Evolutionary conservation across 2,113 vertebrate species (phyloP), one percentile per base, ranked within the genome.

Genomic region (Carassius carassius): DNA sequence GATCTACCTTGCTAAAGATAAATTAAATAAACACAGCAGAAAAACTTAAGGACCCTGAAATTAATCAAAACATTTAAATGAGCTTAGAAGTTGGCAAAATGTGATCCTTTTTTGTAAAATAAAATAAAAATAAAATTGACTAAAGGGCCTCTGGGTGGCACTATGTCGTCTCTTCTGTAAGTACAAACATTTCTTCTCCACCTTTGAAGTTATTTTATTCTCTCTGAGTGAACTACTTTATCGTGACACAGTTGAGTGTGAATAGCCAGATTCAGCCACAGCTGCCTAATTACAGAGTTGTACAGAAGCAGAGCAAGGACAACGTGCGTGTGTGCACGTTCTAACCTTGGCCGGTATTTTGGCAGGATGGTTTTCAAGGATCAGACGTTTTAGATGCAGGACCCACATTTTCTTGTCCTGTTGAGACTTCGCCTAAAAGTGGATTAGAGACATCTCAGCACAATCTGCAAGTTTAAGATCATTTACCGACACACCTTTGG

Each of bases 331-430:
- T 63, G 14, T 23, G 58, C n/a, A 8, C 88, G 0, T 35, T 83
- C 91, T 93, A 87, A 99, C 98, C 97, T 99, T 99, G 49, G 97
- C 97, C 47, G 98, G 98, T 89, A 99, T 99, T 94, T 98, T 99
- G 60, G 97, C 98, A 0, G 97, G 97, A 41, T 99, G 98, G 88
- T 99, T 99, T 95, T 99, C 98, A 86, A 99, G 95, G 92, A 99
- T 99, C 84, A 99, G 95, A 51, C 97, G 96, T 90, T 99, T 99
- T 87, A 99, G 94, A 89, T 99, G 97, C 86, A 98, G 94, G 90
- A 99, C 96, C 98, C 98, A 99, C 84, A 98, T 96, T 86, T 97
- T 96, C 81, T 99, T 99, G 86, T 99, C 98, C 93, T 97, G 97
- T 86, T 98, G 97, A 0, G 98, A 99, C 84, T 96, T 98, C 5